Base-by-base conservation (phyloP, 2,797 vertebrate genomes). In the Sebastes matsubarae region DNA sequence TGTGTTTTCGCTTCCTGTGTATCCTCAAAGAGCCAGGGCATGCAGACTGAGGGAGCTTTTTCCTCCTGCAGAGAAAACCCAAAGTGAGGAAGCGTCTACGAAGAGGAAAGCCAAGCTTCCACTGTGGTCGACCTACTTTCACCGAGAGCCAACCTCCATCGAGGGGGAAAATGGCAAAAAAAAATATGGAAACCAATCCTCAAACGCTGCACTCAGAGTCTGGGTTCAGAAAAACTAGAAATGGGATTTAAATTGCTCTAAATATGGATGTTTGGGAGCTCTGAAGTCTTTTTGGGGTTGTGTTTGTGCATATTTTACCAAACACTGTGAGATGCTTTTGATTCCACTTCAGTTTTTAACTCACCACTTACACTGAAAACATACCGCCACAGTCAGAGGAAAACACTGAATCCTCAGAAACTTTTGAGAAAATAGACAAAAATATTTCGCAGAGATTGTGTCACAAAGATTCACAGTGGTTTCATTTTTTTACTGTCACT, bases 111-210 rank as follows among this genome's bases (percentile, higher is more conserved):
- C 79, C 83, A 80, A 82, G 80, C 79, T 82, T 86, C 79, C 87
- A 81, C 79, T 83, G 83, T 64, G 87, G 87, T 87, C 32, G 83
- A 90, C 87, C 89, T 86, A 89, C 89, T 89, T 89, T 90, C 79
- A 67, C 66, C 34, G 55, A 20, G 14, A 85, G 85, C 76, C 81
- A 80, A 74, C 36, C 75, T 69, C 61, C 65, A 55, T 11, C 18
- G 68, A 69, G 50, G 13, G 80, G 64, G 38, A 84, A 71, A 71
- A 50, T 50, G 59, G 57, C 42, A 68, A n/a, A 70, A 68, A 30
- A 6, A 79, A 85, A 64, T 11, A 59, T 69, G 75, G 50, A 87
- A 87, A 75, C 9, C 14, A 13, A 72, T 18, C 75, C 63, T 80
- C 66, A 75, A 72, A 77, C 73, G 25, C 57, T 65, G 58, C 80